These are phyloP conservation scores for Temnothorax unifasciatus DNA, from an alignment of 2,888 invertebrate genomes.

Conservation along the genomic window DNA sequence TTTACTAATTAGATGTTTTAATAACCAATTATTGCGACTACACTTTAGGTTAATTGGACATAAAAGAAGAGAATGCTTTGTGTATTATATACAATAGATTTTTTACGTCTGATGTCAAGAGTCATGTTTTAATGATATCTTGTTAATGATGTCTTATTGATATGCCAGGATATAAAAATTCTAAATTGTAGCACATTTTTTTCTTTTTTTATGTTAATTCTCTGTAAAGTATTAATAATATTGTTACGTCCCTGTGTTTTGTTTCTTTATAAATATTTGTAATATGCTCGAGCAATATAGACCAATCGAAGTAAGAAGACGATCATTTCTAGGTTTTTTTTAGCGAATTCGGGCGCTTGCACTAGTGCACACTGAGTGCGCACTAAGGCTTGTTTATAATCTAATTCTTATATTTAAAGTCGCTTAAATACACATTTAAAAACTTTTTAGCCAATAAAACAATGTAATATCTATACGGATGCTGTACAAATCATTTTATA, in stretches of 20 bases:
- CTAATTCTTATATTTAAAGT: too few relatives aligned
- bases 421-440: too few relatives aligned
- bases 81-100: conserved; percentile 3
- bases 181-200: conserved; percentile 8
- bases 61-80: not conserved
- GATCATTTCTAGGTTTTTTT: not conserved
- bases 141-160: too few relatives aligned
- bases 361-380: too few relatives aligned
- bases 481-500: too few relatives aligned
- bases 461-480: too few relatives aligned
- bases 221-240: conserved; percentile 27
- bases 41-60: not conserved
- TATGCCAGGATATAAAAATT: not conserved
- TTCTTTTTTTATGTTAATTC: not conserved
- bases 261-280: conserved; percentile 20
- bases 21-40: not conserved
- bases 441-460: too few relatives aligned
- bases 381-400: too few relatives aligned
- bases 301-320: not conserved
- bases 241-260: not conserved
- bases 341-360: too few relatives aligned
- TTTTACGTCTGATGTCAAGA: conserved; percentile 9
- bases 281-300: not conserved
- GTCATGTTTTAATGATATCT: conserved; percentile 29
- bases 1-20: not conserved